Base-by-base conservation (phyloP, 2,113 vertebrate genomes). In the Eira barbara region DNA sequence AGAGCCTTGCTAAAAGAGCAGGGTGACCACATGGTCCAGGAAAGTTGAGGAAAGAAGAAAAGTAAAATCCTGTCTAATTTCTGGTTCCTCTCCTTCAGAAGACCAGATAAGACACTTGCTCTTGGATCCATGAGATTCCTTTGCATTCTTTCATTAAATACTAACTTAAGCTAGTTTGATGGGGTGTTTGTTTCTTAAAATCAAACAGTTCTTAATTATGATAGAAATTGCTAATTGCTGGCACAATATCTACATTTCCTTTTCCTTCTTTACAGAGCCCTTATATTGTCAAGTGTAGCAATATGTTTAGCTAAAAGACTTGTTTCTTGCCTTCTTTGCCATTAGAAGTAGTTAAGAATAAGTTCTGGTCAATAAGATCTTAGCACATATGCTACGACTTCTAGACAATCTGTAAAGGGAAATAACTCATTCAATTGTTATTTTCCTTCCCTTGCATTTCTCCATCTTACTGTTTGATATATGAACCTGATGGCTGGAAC, bases 81-180 rank as follows among this genome's bases (percentile, higher is more conserved):
- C 13, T 73, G 17, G 29, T 52, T 63, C 25, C 17, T 69, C 2
- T 49, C 42, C 27, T 91, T 87, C 39, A 25, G 34, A 78, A 92
- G 49, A 84, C 7, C 21, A 82, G 47, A 52, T 10, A 4, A 78
- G 0, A 42, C 34, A 74, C 20, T 82, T 86, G 17, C 9, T 3
- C 23, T 94, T 76, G 15, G 55, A 4, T 45, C 25, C 31, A 73
- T 17, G 15, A n/a, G 10, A 45, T 89, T 36, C 12, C 42, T 92
- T 90, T 42, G 34, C 86, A 79, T 81, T 55, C 18, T 96, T 89
- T 42, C n/a, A 71, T 71, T 63, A 55, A 88, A 8, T 42, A 55
- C 8, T 63, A 89, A 94, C 0, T 69, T 76, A 63, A 91, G 21
- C 18, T 91, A 74, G 36, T 83, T 36, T 55, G 49, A 29, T 61